These are phyloP conservation scores for Mylabris phalerata DNA, from an alignment of 1,140 invertebrate species.

Conservation along the genomic window DNA sequence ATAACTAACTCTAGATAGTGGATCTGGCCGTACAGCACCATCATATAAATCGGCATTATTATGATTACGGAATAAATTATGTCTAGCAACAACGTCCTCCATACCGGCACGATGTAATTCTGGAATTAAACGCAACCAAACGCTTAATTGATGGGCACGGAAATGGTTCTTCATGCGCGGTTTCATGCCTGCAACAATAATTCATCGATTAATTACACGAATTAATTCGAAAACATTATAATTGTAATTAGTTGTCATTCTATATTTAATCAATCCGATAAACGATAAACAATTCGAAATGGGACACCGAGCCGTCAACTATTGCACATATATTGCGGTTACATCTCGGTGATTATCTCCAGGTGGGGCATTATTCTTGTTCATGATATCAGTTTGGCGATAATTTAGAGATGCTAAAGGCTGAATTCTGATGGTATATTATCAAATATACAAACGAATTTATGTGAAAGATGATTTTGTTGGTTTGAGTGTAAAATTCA, in stretches of 20 bases:
- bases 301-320: no score
- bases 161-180: conserved; percentile 90
- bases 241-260: no score
- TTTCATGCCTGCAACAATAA: conserved; percentile 66
- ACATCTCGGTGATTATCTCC: conserved; percentile 3
- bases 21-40: conserved; percentile 71
- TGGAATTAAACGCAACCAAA: conserved; percentile 89
- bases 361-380: conserved; percentile 5
- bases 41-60: conserved; percentile 75
- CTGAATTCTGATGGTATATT: conserved; percentile 6
- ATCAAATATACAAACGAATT: no score
- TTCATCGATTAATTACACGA: no score
- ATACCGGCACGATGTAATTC: conserved; percentile 84
- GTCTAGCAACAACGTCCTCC: conserved; percentile 75
- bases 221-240: background rate
- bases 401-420: conserved; percentile 11
- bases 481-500: no score
- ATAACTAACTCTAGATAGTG: conserved; percentile 55
- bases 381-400: conserved; percentile 5
- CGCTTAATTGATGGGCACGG: conserved; percentile 85
- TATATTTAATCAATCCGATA: no score
- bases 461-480: no score
- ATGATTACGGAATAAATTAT: conserved; percentile 77
- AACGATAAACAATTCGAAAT: no score
- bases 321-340: background rate